phyloP scores from a whole-genome alignment of 2,888 invertebrate species.

The Celastrina argiolus region DNA sequence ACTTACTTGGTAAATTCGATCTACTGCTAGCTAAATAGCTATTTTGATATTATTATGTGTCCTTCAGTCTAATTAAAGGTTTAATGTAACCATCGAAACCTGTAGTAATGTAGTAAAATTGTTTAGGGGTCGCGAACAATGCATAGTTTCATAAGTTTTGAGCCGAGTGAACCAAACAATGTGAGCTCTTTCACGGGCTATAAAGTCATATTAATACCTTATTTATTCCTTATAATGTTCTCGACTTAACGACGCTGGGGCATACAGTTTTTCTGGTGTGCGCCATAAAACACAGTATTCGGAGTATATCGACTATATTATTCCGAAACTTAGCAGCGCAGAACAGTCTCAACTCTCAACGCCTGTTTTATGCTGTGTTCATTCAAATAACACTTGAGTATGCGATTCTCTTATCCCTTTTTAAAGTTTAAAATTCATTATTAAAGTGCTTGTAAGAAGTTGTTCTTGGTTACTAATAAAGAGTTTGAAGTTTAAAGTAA shows the following conservation, averaged over 20 bases:
- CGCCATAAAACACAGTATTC: constrained; percentile 69
- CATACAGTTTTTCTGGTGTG: constrained; percentile 67
- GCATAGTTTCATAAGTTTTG: constrained; percentile 14
- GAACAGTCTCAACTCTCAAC: constrained; percentile 47
- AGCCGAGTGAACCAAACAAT: constrained; percentile 52
- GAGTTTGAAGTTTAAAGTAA: too few relatives aligned
- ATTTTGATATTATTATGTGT: too few relatives aligned
- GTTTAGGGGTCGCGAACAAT: constrained; percentile 10
- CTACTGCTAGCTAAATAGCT: too few relatives aligned
- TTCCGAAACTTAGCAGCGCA: constrained; percentile 53
- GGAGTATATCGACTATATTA: constrained; percentile 54
- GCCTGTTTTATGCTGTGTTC: constrained; percentile 43
- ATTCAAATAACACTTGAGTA: constrained; percentile 28
- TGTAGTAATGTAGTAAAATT: neutral
- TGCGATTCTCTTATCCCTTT: neutral
- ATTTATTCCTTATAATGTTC: constrained; percentile 75
- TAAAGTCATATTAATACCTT: constrained; percentile 72
- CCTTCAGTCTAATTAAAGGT: constrained; percentile 4
- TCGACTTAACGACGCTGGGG: constrained; percentile 69
- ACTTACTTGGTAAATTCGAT: too few relatives aligned
- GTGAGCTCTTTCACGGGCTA: constrained; percentile 71
- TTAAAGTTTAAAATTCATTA: too few relatives aligned
- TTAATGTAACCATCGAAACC: neutral
- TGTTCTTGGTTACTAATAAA: too few relatives aligned
- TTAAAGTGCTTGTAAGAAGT: too few relatives aligned